phyloP scores from a whole-genome alignment of 2,888 invertebrate species.

The Phaedon cochleariae region DNA sequence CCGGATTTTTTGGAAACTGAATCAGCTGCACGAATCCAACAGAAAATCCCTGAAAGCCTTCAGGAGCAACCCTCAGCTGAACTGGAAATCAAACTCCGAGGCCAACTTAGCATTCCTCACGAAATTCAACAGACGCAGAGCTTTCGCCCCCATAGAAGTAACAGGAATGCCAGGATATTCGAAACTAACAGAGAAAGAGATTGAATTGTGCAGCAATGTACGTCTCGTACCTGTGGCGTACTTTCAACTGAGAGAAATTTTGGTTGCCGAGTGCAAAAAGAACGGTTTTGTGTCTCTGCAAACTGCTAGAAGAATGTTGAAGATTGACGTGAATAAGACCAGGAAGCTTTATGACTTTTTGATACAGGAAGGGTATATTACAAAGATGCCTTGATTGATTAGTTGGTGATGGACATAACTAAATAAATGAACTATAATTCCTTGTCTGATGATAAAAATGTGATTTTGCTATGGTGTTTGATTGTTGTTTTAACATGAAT shows the following conservation, averaged over 20 bases:
- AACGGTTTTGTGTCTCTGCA: conserved; percentile 77
- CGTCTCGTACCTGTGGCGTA: conserved; percentile 82
- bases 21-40: conserved; percentile 68
- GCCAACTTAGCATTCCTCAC: conserved; percentile 31
- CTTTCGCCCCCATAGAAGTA: conserved; percentile 71
- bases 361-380: conserved; percentile 75
- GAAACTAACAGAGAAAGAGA: conserved; percentile 74
- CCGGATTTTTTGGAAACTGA: conserved; percentile 72
- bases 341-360: conserved; percentile 86
- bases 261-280: conserved; percentile 81
- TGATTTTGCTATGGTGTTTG: too few relatives aligned
- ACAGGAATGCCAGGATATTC: conserved; percentile 81
- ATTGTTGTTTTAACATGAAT: too few relatives aligned
- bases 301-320: conserved; percentile 83
- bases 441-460: too few relatives aligned
- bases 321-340: conserved; percentile 94
- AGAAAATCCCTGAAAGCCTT: conserved; percentile 64
- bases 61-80: conserved; percentile 52
- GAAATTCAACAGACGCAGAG: conserved; percentile 53
- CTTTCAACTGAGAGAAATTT: conserved; percentile 77
- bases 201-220: conserved; percentile 77
- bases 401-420: too few relatives aligned
- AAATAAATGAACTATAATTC: too few relatives aligned
- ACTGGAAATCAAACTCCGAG: conserved; percentile 50
- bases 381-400: conserved; percentile 61